These are phyloP conservation scores for Antechinus stuartii DNA, from an alignment of 2,113 vertebrate genomes.

Conservation along the genomic window DNA sequence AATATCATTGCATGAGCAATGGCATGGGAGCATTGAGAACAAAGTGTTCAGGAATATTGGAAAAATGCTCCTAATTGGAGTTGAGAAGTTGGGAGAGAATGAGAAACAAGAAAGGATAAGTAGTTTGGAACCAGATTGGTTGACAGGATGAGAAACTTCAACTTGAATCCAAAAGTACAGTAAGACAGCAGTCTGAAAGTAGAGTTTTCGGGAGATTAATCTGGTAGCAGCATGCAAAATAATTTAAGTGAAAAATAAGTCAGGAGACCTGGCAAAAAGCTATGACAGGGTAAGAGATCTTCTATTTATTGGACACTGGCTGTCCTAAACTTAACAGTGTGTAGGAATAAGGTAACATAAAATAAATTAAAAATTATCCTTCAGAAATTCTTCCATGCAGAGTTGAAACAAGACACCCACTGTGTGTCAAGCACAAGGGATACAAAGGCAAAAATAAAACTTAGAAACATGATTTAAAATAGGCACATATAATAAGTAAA, in stretches of 20 bases:
- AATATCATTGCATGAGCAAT: neutral
- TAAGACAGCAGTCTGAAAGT: neutral
- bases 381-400: neutral
- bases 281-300: neutral
- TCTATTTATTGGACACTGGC: neutral
- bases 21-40: neutral
- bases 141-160: neutral
- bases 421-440: neutral
- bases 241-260: neutral
- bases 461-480: neutral
- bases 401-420: neutral
- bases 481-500: neutral
- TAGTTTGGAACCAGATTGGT: neutral
- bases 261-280: neutral
- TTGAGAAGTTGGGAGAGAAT: neutral
- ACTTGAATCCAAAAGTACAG: neutral
- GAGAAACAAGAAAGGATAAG: neutral
- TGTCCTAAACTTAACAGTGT: neutral
- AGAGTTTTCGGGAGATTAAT: neutral
- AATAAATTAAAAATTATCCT: neutral
- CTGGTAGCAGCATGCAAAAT: neutral
- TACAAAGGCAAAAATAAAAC: neutral
- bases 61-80: too few relatives aligned
- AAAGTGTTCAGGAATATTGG: too few relatives aligned
- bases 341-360: neutral